Evolutionary conservation across 2,888 invertebrate genomes (phyloP), one percentile per base, ranked within the genome.

Genomic region (Euclidia mi): DNA sequence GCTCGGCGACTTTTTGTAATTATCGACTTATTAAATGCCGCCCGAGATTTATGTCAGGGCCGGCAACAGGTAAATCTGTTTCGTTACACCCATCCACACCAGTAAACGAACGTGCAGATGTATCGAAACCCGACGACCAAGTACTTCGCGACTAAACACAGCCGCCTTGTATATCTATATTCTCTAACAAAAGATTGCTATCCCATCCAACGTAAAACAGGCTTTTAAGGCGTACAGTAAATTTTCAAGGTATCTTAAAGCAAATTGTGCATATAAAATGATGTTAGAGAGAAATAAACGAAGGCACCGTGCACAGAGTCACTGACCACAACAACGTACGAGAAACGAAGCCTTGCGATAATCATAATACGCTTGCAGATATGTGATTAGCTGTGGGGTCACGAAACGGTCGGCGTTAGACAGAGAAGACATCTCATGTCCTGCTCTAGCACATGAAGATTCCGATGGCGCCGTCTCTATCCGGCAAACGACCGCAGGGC

Each of bases 301-400:
- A 82, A 84, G 78, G 75, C 76, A 73, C 63, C 65, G 73, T 76
- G 81, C 84, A 80, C 76, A 81, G 80, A 91, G 91, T 89, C 92
- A 91, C 84, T 92, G 94, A 92, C 93, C 92, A 93, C 88, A 88
- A 87, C 85, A 78, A 86, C 88, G 85, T 87, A 88, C 87, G 86
- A 89, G 90, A 84, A 89, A 89, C 88, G 87, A 88, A 89, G 87
- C 79, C 88, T 87, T 84, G 91, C 89, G 91, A 92, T 94, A 90
- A 93, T 93, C 92, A 92, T 92, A 93, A 93, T 91, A 92, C 86
- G 88, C 92, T 92, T 90, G 93, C 91, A 92, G 93, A 94, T 93
- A 93, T 92, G 92, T 94, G 93, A 94, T 94, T 94, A 93, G 90
- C 86, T 85, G 80, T 80, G 90, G 90, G 93, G 93, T 94, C 94